A percentile compares a stretch with the other conserved stretches of the same genome.
These are phyloP conservation scores for Circaetus gallicus DNA, from an alignment of 2,113 vertebrate species.

Conservation along the genomic window DNA sequence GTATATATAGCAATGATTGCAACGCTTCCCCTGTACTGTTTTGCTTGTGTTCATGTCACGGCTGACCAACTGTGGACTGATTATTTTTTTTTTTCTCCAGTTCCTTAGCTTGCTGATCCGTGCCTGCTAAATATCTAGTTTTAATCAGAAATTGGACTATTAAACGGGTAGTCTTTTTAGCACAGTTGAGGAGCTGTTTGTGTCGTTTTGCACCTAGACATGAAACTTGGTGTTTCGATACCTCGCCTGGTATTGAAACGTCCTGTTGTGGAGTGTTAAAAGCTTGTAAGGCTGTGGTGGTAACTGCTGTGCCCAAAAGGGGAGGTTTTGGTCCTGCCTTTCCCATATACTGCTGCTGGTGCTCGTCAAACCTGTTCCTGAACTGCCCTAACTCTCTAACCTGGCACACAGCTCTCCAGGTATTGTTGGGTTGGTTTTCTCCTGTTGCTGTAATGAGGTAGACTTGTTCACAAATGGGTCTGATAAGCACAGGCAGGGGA, in stretches of 20 bases:
- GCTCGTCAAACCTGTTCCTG: constrained; percentile 17
- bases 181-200: fast-evolving
- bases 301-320: neutral
- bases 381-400: neutral
- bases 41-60: neutral
- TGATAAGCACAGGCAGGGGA: neutral
- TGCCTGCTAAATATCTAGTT: neutral
- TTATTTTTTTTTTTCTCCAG: neutral
- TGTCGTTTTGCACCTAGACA: neutral
- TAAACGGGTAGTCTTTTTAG: neutral
- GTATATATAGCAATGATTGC: fast-evolving
- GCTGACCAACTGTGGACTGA: neutral
- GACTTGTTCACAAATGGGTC: neutral
- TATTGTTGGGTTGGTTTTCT: neutral
- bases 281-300: neutral
- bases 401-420: neutral
- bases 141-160: neutral
- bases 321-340: neutral
- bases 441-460: neutral
- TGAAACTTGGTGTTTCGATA: neutral
- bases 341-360: neutral
- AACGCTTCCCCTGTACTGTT: fast-evolving
- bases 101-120: neutral
- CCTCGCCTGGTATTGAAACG: neutral
- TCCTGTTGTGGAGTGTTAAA: neutral